Evolutionary conservation across 2,797 vertebrate genomes (phyloP), one percentile per base, ranked within the genome.

Genomic region (Tiaroga cobitis): DNA sequence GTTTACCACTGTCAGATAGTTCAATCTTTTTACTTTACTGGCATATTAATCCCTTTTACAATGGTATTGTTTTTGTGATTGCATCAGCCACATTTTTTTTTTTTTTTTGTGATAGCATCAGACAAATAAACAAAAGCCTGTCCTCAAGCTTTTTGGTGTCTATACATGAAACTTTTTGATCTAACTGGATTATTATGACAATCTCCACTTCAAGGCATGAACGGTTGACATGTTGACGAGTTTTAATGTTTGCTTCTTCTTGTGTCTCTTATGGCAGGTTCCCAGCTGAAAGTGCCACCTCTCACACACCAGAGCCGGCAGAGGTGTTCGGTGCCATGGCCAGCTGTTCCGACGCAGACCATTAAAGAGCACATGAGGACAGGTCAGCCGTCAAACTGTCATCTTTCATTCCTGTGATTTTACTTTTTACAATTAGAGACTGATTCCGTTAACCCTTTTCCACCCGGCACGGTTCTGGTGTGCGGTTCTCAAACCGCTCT

Each of bases 281-380:
- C 87, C 91, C 93, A 84, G 88, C 93, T 72, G 95, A 95, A 87
- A 93, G 91, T 85, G 92, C 90, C 82, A 86, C 91, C 79, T 89
- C 93, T 87, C 93, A 93, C 89, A 91, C 92, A 61, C 92, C 92
- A 86, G 94, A 95, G 84, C 94, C 94, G 88, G 91, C 93, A 84
- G 94, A 95, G 86, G 91, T 92, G 92, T 91, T 93, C 87, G 92
- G 82, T 54, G 91, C 93, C 90, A 92, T 91, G 86, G 91, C 92
- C 88, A 87, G 87, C 92, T 91, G 90, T 88, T 86, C 92, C 87
- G 94, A 93, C 70, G 89, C 94, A 69, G 88, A 91, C 87, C 92
- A 89, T 88, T 94, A 92, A 91, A 94, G 86, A 89, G 77, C 91
- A 93, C 93, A 92, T 83, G 80, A 90, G 91, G 90, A 94, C 93